These are phyloP conservation scores for Leptopilina myrica DNA, from an alignment of 2,888 invertebrate species.

Conservation along the genomic window DNA sequence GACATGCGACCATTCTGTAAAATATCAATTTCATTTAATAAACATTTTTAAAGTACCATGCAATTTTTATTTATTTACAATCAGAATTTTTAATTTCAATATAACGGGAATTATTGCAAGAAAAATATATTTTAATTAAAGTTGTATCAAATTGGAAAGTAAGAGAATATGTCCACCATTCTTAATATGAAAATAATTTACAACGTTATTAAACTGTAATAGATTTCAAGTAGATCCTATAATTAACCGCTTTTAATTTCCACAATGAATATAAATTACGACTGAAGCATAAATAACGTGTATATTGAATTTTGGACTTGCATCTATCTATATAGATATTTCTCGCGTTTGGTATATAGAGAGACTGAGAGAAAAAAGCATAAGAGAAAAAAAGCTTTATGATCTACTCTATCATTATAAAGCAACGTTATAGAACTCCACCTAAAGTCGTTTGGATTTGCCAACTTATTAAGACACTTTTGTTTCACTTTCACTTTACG, in stretches of 20 bases:
- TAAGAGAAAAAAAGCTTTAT: slow-evolving; percentile 13
- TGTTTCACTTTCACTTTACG: slow-evolving; percentile 37
- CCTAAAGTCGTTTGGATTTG: slow-evolving; percentile 6
- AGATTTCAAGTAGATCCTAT: slow-evolving; percentile 8
- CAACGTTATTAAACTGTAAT: background rate
- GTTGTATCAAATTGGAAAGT: background rate
- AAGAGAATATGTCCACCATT: background rate
- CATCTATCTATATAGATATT: background rate
- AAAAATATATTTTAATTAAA: background rate
- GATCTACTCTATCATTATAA: slow-evolving; percentile 1
- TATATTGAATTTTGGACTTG: slow-evolving; percentile 7
- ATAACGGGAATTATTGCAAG: too few relatives aligned
- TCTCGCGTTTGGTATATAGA: too few relatives aligned
- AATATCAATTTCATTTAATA: too few relatives aligned
- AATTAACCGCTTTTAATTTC: slow-evolving; percentile 5
- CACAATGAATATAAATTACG: slow-evolving; percentile 6
- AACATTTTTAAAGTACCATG: too few relatives aligned
- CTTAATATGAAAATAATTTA: slow-evolving; percentile 3
- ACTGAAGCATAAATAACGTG: background rate
- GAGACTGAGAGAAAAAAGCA: background rate
- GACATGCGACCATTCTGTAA: too few relatives aligned
- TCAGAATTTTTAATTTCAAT: too few relatives aligned
- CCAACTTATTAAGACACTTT: slow-evolving; percentile 18
- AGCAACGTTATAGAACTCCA: background rate
- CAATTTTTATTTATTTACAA: too few relatives aligned